Percentiles rank a stretch among this genome's conserved stretches.
Conservation (phyloP, 2,797 vertebrate genomes). For the Capromys pilorides region DNA sequence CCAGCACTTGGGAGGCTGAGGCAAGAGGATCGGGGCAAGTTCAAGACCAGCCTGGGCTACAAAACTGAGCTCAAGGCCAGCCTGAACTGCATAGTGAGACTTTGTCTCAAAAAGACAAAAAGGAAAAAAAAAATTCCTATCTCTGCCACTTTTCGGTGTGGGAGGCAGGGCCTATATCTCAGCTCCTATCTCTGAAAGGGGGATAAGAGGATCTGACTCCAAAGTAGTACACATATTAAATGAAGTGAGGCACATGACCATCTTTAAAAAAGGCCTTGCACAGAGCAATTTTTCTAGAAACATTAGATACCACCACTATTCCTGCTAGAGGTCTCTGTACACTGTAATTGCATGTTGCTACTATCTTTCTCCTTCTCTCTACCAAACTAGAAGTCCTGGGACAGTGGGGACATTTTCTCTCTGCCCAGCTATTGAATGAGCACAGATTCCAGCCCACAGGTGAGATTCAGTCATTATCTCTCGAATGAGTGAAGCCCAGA, state of each 20-base stretch:
- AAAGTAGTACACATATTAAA: neutral
- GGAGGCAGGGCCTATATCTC: neutral
- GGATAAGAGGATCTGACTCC: neutral
- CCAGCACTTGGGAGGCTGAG: too few species aligned
- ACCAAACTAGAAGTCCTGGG: neutral
- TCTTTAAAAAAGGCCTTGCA: neutral
- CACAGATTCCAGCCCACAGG: neutral
- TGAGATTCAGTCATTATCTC: neutral
- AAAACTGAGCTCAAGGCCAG: too few species aligned
- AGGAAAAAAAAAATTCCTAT: neutral
- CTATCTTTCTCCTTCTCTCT: neutral
- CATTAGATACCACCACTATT: too few species aligned
- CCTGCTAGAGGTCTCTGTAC: neutral
- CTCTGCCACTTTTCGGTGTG: neutral
- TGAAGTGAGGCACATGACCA: neutral
- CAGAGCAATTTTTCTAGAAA: neutral
- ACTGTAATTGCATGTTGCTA: neutral
- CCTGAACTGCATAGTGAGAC: too few species aligned
- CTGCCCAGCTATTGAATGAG: neutral
- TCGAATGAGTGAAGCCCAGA: neutral
- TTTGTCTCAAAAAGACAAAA: too few species aligned
- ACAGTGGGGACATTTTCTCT: neutral
- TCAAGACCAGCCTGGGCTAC: too few species aligned
- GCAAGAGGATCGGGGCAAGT: too few species aligned
- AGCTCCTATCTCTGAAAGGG: neutral